Base-by-base conservation (phyloP, 2,888 invertebrate genomes). In the Cryptus viduatorius region DNA sequence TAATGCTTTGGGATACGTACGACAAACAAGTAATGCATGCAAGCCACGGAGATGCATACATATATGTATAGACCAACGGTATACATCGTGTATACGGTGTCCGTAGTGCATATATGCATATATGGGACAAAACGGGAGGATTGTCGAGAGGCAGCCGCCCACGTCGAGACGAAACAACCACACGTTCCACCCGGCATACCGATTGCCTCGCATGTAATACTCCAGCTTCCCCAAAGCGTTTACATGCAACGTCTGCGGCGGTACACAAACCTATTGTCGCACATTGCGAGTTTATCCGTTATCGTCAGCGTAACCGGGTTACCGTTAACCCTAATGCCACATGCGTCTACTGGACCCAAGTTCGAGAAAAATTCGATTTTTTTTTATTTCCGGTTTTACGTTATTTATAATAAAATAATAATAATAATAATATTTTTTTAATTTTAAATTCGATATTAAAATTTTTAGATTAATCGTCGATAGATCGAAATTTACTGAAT, bases 1-100 rank as follows among this genome's bases (percentile, higher is more conserved):
- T 14, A 48, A 44, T n/a, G n/a, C 29, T 46, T 24, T n/a, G 29
- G 72, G 71, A 24, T 19, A 79, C 65, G 56, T 53, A 8, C 42
- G 46, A 42, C 79, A 71, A 12, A 29, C 16, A 75, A 75, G 31
- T 75, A 75, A 29, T 75, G 53, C 53, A 53, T 10, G 53, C 16
- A 0, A 19, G 53, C 19, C 53, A 19, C 16, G 53, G 53, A 4
- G 37, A 53, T 53, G 19, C 53, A 19, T 53, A 65, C 19, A 19
- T 44, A 73, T 48, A 61, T 48, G 19, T 8, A 61, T 29, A 61
- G 12, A 59, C 14, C 5, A 37, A 37, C 37, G 37, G 37, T 7
- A 37, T 37, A 37, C 37, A 37, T 37, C 37, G 37, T 37, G 37
- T 37, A 24, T 50, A 50, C 50, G 16, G 16, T 50, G 50, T 50